Evolutionary conservation across 2,797 vertebrate species (phyloP).

Genomic region (Scolopax bukidnonensis): DNA sequence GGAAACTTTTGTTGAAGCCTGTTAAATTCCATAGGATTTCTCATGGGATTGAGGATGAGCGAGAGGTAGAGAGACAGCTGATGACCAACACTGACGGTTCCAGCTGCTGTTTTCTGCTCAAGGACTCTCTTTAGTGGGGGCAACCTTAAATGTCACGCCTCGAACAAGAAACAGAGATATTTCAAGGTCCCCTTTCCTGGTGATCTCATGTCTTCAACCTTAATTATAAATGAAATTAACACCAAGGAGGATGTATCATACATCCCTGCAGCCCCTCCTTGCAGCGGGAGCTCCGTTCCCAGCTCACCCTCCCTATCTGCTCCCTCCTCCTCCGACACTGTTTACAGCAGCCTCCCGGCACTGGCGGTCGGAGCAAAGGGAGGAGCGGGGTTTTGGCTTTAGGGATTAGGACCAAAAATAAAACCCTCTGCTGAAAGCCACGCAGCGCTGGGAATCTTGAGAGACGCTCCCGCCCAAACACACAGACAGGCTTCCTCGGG

Average conservation of each 20-base stretch:
- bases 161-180: background rate
- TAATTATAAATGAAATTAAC: slow-evolving; percentile 32
- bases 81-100: background rate
- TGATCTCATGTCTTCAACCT: slow-evolving; percentile 50
- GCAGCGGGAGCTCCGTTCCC: background rate
- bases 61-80: slow-evolving; percentile 17
- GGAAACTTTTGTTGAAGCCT: slow-evolving; percentile 20
- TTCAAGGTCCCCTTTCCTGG: slow-evolving; percentile 17
- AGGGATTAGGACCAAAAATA: slow-evolving; percentile 61
- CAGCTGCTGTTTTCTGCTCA: slow-evolving; percentile 29
- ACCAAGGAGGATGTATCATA: background rate
- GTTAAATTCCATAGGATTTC: slow-evolving; percentile 52
- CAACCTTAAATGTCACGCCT: slow-evolving; percentile 30
- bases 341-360: slow-evolving; percentile 26
- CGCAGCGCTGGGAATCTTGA: slow-evolving; percentile 38
- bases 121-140: background rate
- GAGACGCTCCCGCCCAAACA: slow-evolving; percentile 28
- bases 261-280: background rate
- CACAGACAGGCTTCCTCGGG: background rate
- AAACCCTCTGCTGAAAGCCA: slow-evolving; percentile 45
- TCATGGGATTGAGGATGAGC: background rate
- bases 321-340: background rate
- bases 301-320: background rate
- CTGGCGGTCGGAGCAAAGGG: slow-evolving; percentile 6
- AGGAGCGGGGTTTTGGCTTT: slow-evolving; percentile 58